These are phyloP conservation scores for Anolis apletophallus DNA, from an alignment of 2,797 vertebrate genomes.

Conservation along the genomic window DNA sequence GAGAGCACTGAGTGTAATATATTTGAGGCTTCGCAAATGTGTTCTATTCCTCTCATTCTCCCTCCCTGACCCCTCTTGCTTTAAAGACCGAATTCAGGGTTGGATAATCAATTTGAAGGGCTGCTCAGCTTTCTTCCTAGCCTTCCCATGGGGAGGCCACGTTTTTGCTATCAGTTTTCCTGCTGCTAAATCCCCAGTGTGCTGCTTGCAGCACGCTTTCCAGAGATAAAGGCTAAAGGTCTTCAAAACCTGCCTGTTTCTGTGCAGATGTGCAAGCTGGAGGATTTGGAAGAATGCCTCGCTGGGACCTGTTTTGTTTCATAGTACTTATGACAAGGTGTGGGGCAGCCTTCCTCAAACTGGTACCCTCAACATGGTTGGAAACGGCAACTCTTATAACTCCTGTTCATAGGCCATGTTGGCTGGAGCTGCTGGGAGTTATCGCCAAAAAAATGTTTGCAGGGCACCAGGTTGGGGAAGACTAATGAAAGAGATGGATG, in stretches of 20 bases:
- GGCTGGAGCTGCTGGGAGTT: not conserved
- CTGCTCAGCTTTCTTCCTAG: not conserved
- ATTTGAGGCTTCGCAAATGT: not conserved
- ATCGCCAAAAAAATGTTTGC: not conserved
- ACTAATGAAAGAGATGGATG: not conserved
- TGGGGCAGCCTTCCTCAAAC: not conserved
- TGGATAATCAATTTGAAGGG: not conserved
- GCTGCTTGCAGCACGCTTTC: not conserved
- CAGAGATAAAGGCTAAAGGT: not conserved
- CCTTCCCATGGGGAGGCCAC: not conserved
- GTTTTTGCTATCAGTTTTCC: slow-evolving; percentile 15
- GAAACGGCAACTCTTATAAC: not conserved
- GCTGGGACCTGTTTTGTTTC: not conserved
- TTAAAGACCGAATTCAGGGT: not conserved
- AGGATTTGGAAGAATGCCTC: not conserved
- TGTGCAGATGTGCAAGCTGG: slow-evolving; percentile 7
- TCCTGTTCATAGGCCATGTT: not conserved
- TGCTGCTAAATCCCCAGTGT: not conserved
- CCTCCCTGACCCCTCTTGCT: too few species aligned
- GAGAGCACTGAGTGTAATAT: not conserved
- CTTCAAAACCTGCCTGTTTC: not conserved
- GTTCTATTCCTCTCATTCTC: not conserved
- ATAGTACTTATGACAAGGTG: not conserved
- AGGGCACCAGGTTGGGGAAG: not conserved
- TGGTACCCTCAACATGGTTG: not conserved